Conservation (phyloP, 2,113 vertebrate genomes). For the Orthonyx spaldingii region DNA sequence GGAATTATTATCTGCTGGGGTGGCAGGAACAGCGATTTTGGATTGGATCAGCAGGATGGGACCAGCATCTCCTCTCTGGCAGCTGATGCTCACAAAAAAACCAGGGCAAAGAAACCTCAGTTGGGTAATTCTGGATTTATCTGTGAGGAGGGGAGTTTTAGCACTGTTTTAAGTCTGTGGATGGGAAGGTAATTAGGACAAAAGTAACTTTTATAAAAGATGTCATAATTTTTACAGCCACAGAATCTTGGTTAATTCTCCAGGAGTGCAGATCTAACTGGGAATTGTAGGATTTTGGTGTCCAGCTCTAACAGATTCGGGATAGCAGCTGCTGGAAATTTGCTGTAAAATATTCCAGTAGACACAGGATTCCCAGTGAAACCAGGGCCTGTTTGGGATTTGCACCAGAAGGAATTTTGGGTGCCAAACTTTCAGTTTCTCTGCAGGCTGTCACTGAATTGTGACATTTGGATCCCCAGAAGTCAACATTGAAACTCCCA, state of each 20-base stretch:
- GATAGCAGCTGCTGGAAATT: neutral
- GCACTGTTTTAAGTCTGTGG: neutral
- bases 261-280: too few relatives aligned
- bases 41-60: neutral
- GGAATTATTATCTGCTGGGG: neutral
- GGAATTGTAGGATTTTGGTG: accelerated
- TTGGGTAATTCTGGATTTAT: neutral
- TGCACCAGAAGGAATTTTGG: neutral
- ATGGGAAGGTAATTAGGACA: neutral
- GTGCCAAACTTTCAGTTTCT: neutral
- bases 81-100: neutral
- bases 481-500: neutral
- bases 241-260: neutral
- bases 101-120: neutral
- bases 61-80: neutral
- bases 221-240: neutral
- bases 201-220: neutral
- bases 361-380: neutral
- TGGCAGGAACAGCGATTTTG: neutral
- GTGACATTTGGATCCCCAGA: neutral
- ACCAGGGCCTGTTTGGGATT: neutral
- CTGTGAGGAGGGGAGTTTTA: neutral
- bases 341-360: neutral
- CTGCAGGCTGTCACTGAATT: neutral
- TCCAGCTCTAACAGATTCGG: neutral